Evolutionary conservation across 2,888 invertebrate species (phyloP).

Genomic region (Eupithecia vulgata): DNA sequence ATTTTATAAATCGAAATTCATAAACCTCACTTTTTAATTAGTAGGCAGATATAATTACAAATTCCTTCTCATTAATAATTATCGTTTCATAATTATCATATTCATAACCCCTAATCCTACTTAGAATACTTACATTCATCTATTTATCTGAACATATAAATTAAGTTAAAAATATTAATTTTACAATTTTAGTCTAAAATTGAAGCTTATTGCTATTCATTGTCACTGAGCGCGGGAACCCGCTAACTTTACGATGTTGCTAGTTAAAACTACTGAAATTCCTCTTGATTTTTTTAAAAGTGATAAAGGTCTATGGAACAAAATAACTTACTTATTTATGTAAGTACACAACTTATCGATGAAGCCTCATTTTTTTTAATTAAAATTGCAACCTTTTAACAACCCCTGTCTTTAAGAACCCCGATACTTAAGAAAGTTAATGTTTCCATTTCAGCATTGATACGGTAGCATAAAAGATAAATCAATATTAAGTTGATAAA

Average conservation of each 20-base stretch:
- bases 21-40: slow-evolving; percentile 68
- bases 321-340: slow-evolving; percentile 30
- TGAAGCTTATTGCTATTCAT: slow-evolving; percentile 76
- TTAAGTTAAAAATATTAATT: slow-evolving; percentile 71
- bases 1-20: slow-evolving; percentile 84
- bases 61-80: slow-evolving; percentile 78
- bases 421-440: background rate
- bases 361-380: background rate
- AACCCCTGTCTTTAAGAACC: background rate
- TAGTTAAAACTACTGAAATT: slow-evolving; percentile 42
- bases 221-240: slow-evolving; percentile 48
- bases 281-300: slow-evolving; percentile 36
- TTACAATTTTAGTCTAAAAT: slow-evolving; percentile 61
- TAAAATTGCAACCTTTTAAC: background rate
- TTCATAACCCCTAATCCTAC: slow-evolving; percentile 74
- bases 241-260: slow-evolving; percentile 57
- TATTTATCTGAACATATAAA: slow-evolving; percentile 71
- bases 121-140: slow-evolving; percentile 73
- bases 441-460: background rate
- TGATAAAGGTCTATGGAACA: slow-evolving; percentile 25
- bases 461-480: background rate
- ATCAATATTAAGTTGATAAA: slow-evolving; percentile 1
- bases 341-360: slow-evolving; percentile 33
- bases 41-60: slow-evolving; percentile 73
- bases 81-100: no score